Percentiles rank a stretch among this genome's conserved stretches.
Evolutionary conservation across 2,113 vertebrate species (phyloP).

Genomic region (Chloroceryle aenea): DNA sequence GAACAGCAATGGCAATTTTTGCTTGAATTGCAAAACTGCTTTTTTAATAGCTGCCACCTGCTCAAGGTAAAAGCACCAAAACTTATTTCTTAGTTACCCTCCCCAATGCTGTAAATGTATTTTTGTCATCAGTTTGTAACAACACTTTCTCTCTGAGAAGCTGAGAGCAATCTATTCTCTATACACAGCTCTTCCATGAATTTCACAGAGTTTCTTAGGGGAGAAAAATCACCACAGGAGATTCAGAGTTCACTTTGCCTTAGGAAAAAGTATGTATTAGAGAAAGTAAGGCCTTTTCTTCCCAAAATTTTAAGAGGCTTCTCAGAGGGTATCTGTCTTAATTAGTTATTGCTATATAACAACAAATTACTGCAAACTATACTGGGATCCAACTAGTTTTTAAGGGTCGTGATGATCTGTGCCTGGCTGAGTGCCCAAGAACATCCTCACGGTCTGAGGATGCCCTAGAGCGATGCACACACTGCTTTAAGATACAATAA

Average conservation of each 20-base stretch:
- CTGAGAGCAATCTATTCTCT: neutral
- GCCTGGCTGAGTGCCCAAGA: neutral
- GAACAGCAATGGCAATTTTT: neutral
- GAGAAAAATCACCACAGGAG: neutral
- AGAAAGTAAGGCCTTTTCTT: neutral
- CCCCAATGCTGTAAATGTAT: neutral
- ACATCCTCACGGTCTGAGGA: neutral
- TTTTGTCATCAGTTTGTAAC: neutral
- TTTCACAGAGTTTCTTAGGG: neutral
- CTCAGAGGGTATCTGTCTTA: neutral
- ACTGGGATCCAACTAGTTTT: neutral
- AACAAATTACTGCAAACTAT: neutral
- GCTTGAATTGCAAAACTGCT: neutral
- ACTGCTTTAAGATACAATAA: neutral
- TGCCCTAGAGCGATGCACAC: neutral
- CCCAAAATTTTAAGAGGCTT: neutral
- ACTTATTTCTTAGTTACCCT: neutral
- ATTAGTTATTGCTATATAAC: neutral
- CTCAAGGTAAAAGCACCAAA: neutral
- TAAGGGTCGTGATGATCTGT: neutral
- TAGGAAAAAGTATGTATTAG: neutral
- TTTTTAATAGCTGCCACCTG: neutral
- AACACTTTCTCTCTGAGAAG: neutral
- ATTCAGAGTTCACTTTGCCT: neutral
- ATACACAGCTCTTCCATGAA: neutral